Percentiles rank a stretch among this genome's conserved stretches.
These are phyloP conservation scores for Limnephilus marmoratus DNA, from an alignment of 2,888 invertebrate species.

Conservation along the genomic window DNA sequence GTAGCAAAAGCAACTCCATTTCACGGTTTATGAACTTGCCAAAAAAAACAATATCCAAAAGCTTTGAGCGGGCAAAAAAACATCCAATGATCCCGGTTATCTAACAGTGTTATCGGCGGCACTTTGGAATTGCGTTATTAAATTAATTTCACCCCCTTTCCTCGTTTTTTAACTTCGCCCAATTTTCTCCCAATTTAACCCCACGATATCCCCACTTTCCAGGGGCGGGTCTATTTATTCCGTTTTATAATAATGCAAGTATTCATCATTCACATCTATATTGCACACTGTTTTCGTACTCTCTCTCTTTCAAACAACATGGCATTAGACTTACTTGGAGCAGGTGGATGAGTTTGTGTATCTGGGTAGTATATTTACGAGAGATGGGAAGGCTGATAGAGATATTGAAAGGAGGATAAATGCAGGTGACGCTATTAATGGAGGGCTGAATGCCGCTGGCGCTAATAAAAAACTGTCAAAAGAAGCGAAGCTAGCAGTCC, in stretches of 20 bases:
- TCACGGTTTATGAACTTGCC: slow-evolving; percentile 39
- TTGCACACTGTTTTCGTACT: too few species aligned
- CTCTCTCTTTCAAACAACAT: too few species aligned
- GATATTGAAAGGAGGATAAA: too few species aligned
- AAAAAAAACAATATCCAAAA: slow-evolving; percentile 31
- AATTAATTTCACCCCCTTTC: slow-evolving; percentile 25
- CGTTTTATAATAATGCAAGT: neutral
- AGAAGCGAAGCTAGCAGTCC: too few species aligned
- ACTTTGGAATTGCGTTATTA: slow-evolving; percentile 33
- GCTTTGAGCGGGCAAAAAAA: neutral
- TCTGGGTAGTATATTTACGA: too few species aligned
- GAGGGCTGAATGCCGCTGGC: too few species aligned
- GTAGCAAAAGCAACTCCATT: slow-evolving; percentile 31
- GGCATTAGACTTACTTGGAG: too few species aligned
- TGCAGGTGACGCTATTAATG: too few species aligned
- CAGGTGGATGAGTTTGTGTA: too few species aligned
- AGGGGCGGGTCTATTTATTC: neutral
- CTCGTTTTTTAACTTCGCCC: neutral
- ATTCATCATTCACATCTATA: too few species aligned
- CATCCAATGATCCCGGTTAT: slow-evolving; percentile 15
- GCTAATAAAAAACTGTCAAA: too few species aligned
- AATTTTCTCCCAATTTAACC: neutral
- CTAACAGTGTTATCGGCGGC: slow-evolving; percentile 35
- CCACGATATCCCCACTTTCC: neutral
- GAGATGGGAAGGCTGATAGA: too few species aligned